Evolutionary conservation across 2,797 vertebrate genomes (phyloP).

Genomic region (Danio jaintianensis): DNA sequence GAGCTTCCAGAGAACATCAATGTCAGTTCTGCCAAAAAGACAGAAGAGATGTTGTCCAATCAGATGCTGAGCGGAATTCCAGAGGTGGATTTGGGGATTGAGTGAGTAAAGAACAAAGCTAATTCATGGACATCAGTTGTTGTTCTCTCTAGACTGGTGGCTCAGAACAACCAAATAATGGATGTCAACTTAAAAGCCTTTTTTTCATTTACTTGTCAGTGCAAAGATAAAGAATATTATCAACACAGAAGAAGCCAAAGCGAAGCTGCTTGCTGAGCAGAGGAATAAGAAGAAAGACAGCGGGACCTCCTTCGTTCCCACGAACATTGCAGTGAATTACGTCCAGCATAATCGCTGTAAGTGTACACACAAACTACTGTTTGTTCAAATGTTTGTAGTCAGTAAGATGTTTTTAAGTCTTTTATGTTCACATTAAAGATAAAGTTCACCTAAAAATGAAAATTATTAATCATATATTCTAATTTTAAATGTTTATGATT

Average conservation of each 20-base stretch:
- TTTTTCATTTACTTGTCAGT: conserved; percentile 67
- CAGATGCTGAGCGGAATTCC: conserved; percentile 99
- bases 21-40: conserved; percentile 96
- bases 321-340: conserved; percentile 97
- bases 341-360: conserved; percentile 98
- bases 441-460: no score
- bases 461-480: no score
- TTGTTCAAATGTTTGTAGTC: background rate
- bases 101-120: conserved; percentile 77
- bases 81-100: conserved; percentile 96
- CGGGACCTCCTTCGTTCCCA: conserved; percentile 96
- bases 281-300: conserved; percentile 98
- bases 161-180: background rate
- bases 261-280: conserved; percentile 92
- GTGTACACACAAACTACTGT: conserved; percentile 60
- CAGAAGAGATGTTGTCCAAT: conserved; percentile 98
- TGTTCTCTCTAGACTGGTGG: background rate
- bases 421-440: background rate
- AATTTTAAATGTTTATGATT: no score
- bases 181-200: background rate
- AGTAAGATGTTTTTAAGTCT: background rate
- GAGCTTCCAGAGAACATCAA: conserved; percentile 94
- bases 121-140: background rate
- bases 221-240: conserved; percentile 99
- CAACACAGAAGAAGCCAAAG: conserved; percentile 95